Evolutionary conservation across 2,888 invertebrate genomes (phyloP), one percentile per base, ranked within the genome.

Genomic region (Aphodius granarius): DNA sequence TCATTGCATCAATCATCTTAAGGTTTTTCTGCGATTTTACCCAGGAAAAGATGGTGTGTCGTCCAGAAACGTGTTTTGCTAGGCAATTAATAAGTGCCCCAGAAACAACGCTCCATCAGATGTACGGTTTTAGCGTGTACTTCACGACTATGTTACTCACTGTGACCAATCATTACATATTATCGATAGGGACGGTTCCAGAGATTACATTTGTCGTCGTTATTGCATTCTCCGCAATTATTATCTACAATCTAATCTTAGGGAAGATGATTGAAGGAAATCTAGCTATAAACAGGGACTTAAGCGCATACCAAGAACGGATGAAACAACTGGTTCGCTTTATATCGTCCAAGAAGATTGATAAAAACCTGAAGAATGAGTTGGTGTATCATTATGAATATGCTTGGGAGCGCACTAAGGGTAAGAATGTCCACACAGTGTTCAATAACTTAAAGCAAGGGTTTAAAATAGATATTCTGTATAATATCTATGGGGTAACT

Each of bases 321-420:
- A 81, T 83, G 81, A 71, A 63, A 21, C 74, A 76, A n/a, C 75
- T 83, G 72, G 74, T 81, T 5, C 23, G 63, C 6, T 83, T 81
- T 66, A 63, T 83, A 75, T 75, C 77, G 6, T 73, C 76, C 63
- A 76, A 74, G 18, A 79, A 76, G 18, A 78, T 83, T 22, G 81
- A 81, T 68, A 74, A 74, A n/a, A 70, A 74, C n/a, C 21, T 82
- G 15, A 78, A 78, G 63, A 73, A 75, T 9, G 81, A 81, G 66
- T 63, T 81, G 18, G 78, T 82, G 16, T 78, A 79, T 15, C 80
- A 83, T 72, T 83, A 78, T 70, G 81, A 83, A 64, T 80, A 79
- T 23, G 72, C 79, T 19, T 82, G 82, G 82, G 73, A 70, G 13
- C 78, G 78, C n/a, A 77, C 75, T 3, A 76, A 78, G 71, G 78